Evolutionary conservation across 2,113 vertebrate genomes (phyloP), one percentile per base, ranked within the genome.

Genomic region (Lagopus leucura): DNA sequence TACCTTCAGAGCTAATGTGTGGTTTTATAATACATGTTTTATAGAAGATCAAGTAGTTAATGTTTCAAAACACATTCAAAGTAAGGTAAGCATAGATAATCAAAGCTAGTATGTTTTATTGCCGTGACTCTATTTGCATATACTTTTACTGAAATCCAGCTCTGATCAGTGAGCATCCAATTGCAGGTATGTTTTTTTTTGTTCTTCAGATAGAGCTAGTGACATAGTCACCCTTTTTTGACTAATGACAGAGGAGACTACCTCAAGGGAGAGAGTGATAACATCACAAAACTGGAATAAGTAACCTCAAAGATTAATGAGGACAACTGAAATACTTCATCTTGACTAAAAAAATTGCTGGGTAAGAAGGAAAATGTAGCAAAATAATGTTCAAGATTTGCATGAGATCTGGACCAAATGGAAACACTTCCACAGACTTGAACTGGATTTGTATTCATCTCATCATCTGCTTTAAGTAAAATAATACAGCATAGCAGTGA

Each of bases 11-110:
- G 6, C 19, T 83, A 30, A 40, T 57, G 3, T 30, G 8, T 67
- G 42, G 12, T 78, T 88, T 78, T 43, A 47, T 27, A 80, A 40
- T 10, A 63, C 0, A 0, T 43, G 8, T 71, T 78, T 82, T 70
- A 43, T 60, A 82, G 47, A 83, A 52, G 20, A 93, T 30, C 40
- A 78, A 72, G 52, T 60, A 57, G 20, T 27, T 55, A 70, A 54
- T 27, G 14, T 83, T 93, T 88, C 43, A 88, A 91, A 91, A 71
- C 52, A 78, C n/a, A 67, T 22, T 40, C 52, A 55, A 88, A 86
- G 20, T 58, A 71, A 91, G 21, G n/a, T 42, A 88, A 90, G 60
- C 34, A 52, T 34, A 83, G 24, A 42, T 40, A 88, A 58, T 55
- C 27, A 80, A 88, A 76, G 17, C 12, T 27, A 52, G 30, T 50